These are phyloP conservation scores for Zootoca vivipara DNA, from an alignment of 2,113 vertebrate species.

Conservation along the genomic window DNA sequence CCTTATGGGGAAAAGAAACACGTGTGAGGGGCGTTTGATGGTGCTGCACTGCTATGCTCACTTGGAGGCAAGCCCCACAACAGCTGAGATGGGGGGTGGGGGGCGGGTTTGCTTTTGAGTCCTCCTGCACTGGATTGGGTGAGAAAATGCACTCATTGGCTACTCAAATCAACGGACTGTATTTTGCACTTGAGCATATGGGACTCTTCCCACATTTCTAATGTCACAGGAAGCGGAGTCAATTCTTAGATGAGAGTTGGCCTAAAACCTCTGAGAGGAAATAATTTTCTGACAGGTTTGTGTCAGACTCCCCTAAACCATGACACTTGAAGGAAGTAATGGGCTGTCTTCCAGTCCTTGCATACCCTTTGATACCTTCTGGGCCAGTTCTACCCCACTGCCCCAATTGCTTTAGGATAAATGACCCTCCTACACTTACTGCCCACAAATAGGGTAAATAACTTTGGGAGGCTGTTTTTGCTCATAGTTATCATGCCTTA, in stretches of 20 bases:
- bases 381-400: background rate
- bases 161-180: background rate
- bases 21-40: background rate
- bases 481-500: background rate
- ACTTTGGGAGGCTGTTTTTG: background rate
- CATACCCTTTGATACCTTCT: background rate
- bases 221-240: background rate
- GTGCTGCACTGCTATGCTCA: rapidly evolving
- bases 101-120: background rate
- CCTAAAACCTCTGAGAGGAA: background rate
- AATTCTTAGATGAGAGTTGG: background rate
- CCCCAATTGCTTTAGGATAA: background rate
- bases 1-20: background rate
- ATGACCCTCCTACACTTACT: background rate
- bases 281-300: background rate
- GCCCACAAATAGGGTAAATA: background rate
- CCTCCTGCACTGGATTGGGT: background rate
- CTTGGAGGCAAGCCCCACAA: rapidly evolving
- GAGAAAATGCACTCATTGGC: background rate
- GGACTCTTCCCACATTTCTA: background rate
- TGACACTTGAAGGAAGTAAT: background rate
- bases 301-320: background rate
- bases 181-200: background rate
- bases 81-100: background rate
- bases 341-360: background rate